These are phyloP conservation scores for Papilio aristodemus DNA, from an alignment of 1,140 invertebrate genomes.

Conservation along the genomic window DNA sequence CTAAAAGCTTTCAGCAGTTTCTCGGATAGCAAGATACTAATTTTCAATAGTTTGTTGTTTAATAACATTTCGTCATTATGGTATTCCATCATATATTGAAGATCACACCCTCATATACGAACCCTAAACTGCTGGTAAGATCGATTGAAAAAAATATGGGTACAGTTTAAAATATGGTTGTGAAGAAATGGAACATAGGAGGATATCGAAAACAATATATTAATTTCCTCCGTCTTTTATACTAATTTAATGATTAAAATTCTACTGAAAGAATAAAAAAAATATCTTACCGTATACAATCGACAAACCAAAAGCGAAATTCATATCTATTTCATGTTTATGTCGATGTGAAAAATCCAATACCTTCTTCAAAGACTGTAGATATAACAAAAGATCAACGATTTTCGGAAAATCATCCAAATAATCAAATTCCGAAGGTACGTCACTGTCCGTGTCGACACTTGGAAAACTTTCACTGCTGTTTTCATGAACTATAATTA, in stretches of 20 bases:
- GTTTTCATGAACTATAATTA: constrained; percentile 15
- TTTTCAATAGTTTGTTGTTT: too few species aligned
- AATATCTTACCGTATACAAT: constrained; percentile 50
- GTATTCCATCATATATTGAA: too few species aligned
- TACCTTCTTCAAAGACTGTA: constrained; percentile 41
- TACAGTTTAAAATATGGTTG: too few species aligned
- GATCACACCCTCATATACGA: too few species aligned
- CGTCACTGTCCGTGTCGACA: neutral
- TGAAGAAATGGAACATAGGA: too few species aligned
- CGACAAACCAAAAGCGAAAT: constrained; percentile 56
- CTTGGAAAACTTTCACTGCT: constrained; percentile 14
- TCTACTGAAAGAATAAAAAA: neutral
- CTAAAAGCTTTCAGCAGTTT: too few species aligned
- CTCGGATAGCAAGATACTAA: too few species aligned
- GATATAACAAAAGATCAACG: constrained; percentile 48
- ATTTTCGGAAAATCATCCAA: constrained; percentile 41
- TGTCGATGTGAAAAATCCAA: constrained; percentile 41
- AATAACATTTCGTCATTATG: too few species aligned
- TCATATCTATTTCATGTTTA: constrained; percentile 48
- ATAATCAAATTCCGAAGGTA: neutral
- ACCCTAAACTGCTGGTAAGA: too few species aligned
- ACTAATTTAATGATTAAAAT: neutral
- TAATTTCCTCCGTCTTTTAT: neutral
- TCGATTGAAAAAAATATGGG: too few species aligned
- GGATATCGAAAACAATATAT: too few species aligned